Conservation (phyloP, 2,888 invertebrate species). For the Cerastoderma edule region DNA sequence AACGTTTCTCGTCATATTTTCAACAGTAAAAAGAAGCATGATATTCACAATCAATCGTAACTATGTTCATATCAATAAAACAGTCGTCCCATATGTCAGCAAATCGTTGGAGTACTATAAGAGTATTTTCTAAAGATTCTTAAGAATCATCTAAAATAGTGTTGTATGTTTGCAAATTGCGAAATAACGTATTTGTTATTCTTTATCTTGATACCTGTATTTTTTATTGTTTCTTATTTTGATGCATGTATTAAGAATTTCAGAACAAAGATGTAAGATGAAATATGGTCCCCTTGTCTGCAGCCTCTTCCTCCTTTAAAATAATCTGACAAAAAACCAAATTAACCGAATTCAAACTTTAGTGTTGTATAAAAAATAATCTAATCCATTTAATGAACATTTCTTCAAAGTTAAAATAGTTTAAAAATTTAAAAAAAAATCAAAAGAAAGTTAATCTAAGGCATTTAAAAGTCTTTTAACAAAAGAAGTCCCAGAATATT, state of each 20-base stretch:
- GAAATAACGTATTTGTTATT: not conserved
- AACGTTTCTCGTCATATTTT: no score
- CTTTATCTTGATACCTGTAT: not conserved
- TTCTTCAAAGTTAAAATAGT: not conserved
- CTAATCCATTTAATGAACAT: not conserved
- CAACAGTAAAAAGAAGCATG: no score
- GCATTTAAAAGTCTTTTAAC: no score
- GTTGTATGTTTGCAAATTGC: not conserved
- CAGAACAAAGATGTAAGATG: conserved; percentile 26
- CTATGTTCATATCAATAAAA: no score
- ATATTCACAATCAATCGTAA: no score
- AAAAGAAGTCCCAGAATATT: conserved; percentile 25
- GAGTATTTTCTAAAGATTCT: not conserved
- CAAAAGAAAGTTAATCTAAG: not conserved
- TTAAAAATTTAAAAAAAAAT: not conserved
- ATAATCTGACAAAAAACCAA: conserved; percentile 5
- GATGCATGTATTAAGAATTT: conserved; percentile 8
- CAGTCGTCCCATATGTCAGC: conserved; percentile 7
- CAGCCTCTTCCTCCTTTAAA: no score
- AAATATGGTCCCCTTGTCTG: conserved; percentile 40
- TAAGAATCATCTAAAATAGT: not conserved
- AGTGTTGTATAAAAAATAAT: not conserved
- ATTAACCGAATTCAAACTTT: not conserved
- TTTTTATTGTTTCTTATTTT: conserved; percentile 4
- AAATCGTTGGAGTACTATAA: not conserved